Evolutionary conservation across 2,888 invertebrate species (phyloP), one percentile per base, ranked within the genome.

Genomic region (Petrophora chlorosata): DNA sequence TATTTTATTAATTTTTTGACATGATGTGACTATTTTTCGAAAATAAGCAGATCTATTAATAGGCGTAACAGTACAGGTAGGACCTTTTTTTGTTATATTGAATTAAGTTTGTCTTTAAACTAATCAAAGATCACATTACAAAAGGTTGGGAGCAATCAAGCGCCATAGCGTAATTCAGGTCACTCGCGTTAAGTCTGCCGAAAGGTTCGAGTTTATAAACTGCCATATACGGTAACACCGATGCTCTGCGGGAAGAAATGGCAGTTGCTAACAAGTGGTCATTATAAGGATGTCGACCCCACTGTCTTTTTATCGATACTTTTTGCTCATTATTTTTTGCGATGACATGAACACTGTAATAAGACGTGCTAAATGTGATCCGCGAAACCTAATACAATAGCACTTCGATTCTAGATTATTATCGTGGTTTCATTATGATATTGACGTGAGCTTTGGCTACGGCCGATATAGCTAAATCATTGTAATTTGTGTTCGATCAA

Each of bases 221-320:
- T 49, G 43, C 22, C 16, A 16, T 33, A 23, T 39, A 43, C 26
- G 13, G 26, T 5, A 13, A 1, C 16, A 3, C n/a, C 58, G 63
- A 56, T 68, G 65, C 70, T 67, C 67, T 65, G 69, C 63, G 67
- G 68, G 77, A 81, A 81, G 81, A 81, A 82, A 80, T 84, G 82
- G 84, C 82, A 79, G 73, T 71, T 79, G 79, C 82, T 89, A 89
- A 89, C 89, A 88, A 89, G 89, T 68, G 72, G 70, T 76, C 78
- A 76, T 86, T 85, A 84, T 86, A 86, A 84, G 85, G 82, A 83
- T 79, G 85, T 80, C 70, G 73, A 78, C 72, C 76, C 69, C 56
- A 45, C 40, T 46, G 58, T 56, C 64, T 67, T 58, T 55, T 53
- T 80, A 80, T 84, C 84, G 84, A 85, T 81, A 70, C 39, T 70